Percentiles rank a stretch among this genome's conserved stretches.
These are phyloP conservation scores for Chrysocyon brachyurus DNA, from an alignment of 2,797 vertebrate species.

Conservation along the genomic window DNA sequence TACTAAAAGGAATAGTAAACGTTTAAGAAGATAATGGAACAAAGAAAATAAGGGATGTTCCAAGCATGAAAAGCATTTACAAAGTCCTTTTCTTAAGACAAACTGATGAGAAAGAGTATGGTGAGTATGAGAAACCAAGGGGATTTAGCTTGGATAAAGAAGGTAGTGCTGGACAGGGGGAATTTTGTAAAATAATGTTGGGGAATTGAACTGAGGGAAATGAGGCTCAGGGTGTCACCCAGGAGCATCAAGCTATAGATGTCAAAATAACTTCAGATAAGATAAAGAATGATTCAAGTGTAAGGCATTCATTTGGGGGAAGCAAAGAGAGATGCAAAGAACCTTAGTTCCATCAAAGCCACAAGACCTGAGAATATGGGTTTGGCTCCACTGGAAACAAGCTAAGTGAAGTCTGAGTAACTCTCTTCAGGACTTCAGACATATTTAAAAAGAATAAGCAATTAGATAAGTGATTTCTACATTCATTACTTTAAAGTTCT, in stretches of 20 bases:
- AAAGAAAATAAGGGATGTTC: not conserved
- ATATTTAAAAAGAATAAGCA: not conserved
- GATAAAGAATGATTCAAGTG: not conserved
- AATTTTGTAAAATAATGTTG: not conserved
- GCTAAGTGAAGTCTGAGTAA: not conserved
- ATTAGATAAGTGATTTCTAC: not conserved
- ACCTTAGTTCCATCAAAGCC: not conserved
- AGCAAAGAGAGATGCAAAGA: not conserved
- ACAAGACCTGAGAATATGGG: not conserved
- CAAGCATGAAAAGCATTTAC: not conserved
- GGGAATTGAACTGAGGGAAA: constrained; percentile 28
- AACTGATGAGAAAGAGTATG: not conserved
- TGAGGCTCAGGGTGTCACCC: not conserved
- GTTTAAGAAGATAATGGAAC: not conserved
- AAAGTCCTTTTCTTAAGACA: not conserved
- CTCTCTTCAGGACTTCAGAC: not conserved
- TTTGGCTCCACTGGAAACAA: not conserved
- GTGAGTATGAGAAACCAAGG: not conserved
- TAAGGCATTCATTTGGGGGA: not conserved
- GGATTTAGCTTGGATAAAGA: not conserved
- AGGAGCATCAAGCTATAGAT: not conserved
- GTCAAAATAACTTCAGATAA: not conserved
- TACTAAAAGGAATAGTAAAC: not conserved
- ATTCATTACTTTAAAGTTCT: not conserved
- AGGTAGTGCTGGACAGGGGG: not conserved